Evolutionary conservation across 2,797 vertebrate genomes (phyloP).

Genomic region (Thripadectes ignobilis): DNA sequence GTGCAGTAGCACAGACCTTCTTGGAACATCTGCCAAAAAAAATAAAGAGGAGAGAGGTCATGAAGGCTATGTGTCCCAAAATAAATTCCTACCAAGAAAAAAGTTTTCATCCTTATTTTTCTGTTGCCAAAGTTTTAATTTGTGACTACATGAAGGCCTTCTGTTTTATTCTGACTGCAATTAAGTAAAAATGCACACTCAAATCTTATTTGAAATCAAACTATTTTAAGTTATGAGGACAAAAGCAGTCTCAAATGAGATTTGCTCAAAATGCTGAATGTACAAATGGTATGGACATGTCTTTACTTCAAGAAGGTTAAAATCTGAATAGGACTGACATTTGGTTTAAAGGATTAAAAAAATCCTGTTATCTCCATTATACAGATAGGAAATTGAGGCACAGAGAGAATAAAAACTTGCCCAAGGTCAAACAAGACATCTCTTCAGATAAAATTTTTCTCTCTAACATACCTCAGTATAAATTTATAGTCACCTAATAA

Average conservation of each 20-base stretch:
- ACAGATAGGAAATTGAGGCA: constrained; percentile 11
- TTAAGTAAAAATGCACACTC: background rate
- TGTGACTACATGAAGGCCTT: background rate
- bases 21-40: background rate
- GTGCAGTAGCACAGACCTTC: background rate
- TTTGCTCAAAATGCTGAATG: background rate
- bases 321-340: background rate
- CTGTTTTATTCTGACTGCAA: background rate
- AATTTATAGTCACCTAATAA: background rate
- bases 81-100: background rate
- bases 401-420: background rate
- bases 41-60: background rate
- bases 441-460: background rate
- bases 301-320: background rate
- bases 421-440: background rate
- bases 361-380: constrained; percentile 3
- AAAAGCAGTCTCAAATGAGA: background rate
- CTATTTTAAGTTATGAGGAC: background rate
- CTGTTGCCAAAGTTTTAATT: background rate
- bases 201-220: background rate
- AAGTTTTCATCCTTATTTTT: background rate
- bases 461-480: background rate
- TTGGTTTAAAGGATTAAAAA: background rate
- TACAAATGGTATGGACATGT: background rate
- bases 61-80: background rate